Conservation (phyloP, 2,888 invertebrate species). For the Drosophila affinis region DNA sequence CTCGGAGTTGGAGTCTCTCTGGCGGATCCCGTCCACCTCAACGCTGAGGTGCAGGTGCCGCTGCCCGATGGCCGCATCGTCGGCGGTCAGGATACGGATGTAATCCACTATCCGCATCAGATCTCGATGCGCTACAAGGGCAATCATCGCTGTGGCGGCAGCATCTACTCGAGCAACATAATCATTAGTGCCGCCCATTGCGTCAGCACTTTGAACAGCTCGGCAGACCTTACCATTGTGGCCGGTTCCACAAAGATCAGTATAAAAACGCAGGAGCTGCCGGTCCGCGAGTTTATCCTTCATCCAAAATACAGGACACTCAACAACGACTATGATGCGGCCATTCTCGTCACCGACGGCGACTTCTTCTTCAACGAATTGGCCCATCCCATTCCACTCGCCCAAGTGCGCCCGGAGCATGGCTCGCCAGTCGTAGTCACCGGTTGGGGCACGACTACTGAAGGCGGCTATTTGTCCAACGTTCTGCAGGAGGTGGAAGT, state of each 20-base stretch:
- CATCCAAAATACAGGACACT: conserved; percentile 85
- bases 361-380: conserved; percentile 79
- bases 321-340: conserved; percentile 86
- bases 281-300: conserved; percentile 84
- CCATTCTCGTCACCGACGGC: conserved; percentile 85
- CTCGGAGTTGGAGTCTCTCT: conserved; percentile 38
- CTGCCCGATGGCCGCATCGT: conserved; percentile 78
- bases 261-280: conserved; percentile 66
- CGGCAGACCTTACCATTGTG: conserved; percentile 58
- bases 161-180: conserved; percentile 53
- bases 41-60: conserved; percentile 34
- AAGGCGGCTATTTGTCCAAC: conserved; percentile 48
- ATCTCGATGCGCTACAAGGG: conserved; percentile 76
- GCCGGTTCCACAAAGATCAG: conserved; percentile 65
- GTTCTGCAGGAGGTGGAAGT: conserved; percentile 70
- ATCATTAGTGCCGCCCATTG: conserved; percentile 79
- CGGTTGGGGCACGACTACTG: conserved; percentile 76
- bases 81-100: conserved; percentile 60
- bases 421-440: conserved; percentile 61
- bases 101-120: conserved; percentile 69
- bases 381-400: conserved; percentile 86
- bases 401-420: conserved; percentile 81
- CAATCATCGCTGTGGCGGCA: conserved; percentile 78
- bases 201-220: conserved; percentile 46
- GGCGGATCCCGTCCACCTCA: conserved; percentile 39